Conservation (phyloP, 2,797 vertebrate species). For the Sebastes trivittatus region DNA sequence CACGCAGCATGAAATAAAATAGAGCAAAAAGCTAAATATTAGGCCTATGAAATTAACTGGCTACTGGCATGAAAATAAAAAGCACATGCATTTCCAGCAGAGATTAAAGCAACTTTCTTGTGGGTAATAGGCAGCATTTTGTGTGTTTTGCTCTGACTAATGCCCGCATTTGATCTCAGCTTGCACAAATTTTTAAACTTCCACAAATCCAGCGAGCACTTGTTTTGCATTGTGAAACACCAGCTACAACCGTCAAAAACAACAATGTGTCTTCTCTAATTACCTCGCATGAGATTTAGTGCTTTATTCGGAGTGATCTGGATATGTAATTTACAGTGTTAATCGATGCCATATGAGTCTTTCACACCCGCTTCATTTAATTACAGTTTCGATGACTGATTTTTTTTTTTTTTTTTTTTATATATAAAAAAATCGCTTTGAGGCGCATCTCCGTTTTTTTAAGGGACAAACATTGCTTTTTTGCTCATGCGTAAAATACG, state of each 20-base stretch:
- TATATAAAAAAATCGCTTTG: background rate
- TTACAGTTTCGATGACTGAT: conserved; percentile 30
- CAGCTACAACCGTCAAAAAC: conserved; percentile 17
- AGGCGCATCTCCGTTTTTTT: background rate
- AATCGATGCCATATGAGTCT: conserved; percentile 31
- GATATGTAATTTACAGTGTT: conserved; percentile 31
- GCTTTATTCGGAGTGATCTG: conserved; percentile 16
- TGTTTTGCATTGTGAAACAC: conserved; percentile 40
- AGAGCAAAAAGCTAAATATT: background rate
- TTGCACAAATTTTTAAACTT: conserved; percentile 16
- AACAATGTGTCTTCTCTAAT: conserved; percentile 37
- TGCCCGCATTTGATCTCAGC: conserved; percentile 19
- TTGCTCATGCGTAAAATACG: background rate
- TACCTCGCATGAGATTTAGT: conserved; percentile 24
- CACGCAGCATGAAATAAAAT: conserved; percentile 1
- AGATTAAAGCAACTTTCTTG: conserved; percentile 25
- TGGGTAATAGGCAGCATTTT: conserved; percentile 20
- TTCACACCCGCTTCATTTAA: conserved; percentile 30
- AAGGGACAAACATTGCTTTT: background rate
- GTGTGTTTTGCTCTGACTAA: conserved; percentile 36
- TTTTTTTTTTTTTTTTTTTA: background rate
- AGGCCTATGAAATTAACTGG: conserved; percentile 11
- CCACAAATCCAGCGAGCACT: conserved; percentile 17
- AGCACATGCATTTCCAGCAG: conserved; percentile 15
- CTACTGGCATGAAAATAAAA: conserved; percentile 11